A percentile compares a stretch with the other conserved stretches of the same genome.
Evolutionary conservation across 1,140 invertebrate genomes (phyloP).

Genomic region (Antheraea mylitta): DNA sequence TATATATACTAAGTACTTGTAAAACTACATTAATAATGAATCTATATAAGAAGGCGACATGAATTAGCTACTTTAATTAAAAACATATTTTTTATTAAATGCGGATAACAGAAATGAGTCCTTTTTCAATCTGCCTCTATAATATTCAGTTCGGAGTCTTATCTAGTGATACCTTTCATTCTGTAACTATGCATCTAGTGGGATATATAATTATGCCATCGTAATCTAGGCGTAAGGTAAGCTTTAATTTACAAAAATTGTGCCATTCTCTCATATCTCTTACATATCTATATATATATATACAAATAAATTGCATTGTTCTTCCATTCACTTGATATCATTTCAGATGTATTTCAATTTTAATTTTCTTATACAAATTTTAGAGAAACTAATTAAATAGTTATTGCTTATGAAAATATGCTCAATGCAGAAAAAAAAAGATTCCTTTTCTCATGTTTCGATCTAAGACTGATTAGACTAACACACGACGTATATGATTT

Average conservation of each 20-base stretch:
- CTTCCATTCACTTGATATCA: background rate
- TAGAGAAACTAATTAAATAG: background rate
- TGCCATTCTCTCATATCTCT: conserved; percentile 36
- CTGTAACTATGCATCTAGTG: background rate
- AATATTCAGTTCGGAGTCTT: too few relatives aligned
- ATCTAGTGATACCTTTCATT: too few relatives aligned
- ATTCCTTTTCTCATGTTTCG: conserved; percentile 41
- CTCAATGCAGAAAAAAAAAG: conserved; percentile 36
- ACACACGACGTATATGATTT: conserved; percentile 21
- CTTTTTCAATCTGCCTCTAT: too few relatives aligned
- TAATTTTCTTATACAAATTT: background rate
- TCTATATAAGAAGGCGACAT: too few relatives aligned
- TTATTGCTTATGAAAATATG: conserved; percentile 28
- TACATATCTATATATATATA: conserved; percentile 26
- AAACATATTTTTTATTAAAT: too few relatives aligned
- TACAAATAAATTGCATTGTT: background rate
- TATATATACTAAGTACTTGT: too few relatives aligned
- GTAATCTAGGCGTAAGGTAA: conserved; percentile 17
- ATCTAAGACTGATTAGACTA: conserved; percentile 68
- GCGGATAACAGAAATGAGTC: too few relatives aligned
- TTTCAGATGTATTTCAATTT: background rate
- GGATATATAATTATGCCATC: background rate
- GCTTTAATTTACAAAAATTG: conserved; percentile 43
- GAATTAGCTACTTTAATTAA: too few relatives aligned
- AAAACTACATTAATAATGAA: too few relatives aligned